Conservation (phyloP, 2,113 vertebrate genomes). For the Lampris megalopsis region DNA sequence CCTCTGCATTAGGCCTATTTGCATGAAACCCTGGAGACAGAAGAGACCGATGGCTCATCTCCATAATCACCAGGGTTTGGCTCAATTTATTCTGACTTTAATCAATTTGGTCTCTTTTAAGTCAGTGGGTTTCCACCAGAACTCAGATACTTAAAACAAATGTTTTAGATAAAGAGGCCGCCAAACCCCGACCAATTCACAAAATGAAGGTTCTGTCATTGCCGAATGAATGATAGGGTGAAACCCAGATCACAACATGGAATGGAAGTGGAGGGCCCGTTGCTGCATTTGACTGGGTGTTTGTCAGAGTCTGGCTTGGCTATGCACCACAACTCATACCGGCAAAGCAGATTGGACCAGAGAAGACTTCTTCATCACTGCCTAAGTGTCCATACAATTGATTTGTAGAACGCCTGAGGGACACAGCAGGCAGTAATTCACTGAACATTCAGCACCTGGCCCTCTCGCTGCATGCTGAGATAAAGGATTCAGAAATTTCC, state of each 20-base stretch:
- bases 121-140: constrained; percentile 20
- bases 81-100: constrained; percentile 57
- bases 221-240: constrained; percentile 13
- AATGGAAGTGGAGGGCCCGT: constrained; percentile 7
- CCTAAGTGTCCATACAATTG: constrained; percentile 1
- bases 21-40: constrained; percentile 28
- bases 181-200: constrained; percentile 34
- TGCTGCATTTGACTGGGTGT: constrained; percentile 12
- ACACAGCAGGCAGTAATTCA: constrained; percentile 12
- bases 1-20: constrained; percentile 59
- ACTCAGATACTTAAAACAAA: constrained; percentile 6
- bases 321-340: not conserved
- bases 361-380: constrained; percentile 33
- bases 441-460: not conserved
- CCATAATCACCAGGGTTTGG: constrained; percentile 38
- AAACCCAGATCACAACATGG: constrained; percentile 16
- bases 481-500: too few relatives aligned
- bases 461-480: too few relatives aligned
- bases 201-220: constrained; percentile 24
- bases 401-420: not conserved
- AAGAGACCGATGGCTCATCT: constrained; percentile 60
- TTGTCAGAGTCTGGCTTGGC: not conserved
- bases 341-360: constrained; percentile 14
- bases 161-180: constrained; percentile 33
- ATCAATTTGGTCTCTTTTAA: constrained; percentile 35